Evolutionary conservation across 2,888 invertebrate genomes (phyloP).

Genomic region (Aspidiotus rigidus): DNA sequence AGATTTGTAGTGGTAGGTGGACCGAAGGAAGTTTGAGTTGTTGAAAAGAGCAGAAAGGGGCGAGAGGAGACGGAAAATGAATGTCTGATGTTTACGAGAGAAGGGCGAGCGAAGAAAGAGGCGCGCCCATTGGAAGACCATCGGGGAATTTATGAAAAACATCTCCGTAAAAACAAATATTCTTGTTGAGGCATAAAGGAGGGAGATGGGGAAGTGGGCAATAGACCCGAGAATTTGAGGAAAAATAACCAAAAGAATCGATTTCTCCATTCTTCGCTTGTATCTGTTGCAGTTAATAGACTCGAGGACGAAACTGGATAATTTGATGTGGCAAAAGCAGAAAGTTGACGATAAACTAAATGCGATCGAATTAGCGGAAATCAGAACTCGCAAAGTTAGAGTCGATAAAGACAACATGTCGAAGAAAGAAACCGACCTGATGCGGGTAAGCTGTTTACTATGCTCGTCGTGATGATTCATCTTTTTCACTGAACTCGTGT

Average conservation of each 20-base stretch:
- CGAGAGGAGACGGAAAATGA: no score
- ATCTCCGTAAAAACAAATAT: no score
- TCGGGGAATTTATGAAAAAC: no score
- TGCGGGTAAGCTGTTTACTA: not conserved
- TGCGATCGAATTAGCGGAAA: slow-evolving; percentile 12
- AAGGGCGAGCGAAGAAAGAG: no score
- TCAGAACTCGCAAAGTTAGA: slow-evolving; percentile 4
- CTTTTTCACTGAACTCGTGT: no score
- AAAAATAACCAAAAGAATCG: not conserved
- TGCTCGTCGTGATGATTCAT: no score
- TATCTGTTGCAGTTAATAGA: not conserved
- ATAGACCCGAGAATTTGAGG: not conserved
- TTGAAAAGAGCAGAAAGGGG: no score
- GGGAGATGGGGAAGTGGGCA: not conserved
- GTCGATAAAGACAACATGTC: not conserved
- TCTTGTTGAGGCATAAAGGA: no score
- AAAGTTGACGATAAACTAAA: slow-evolving; percentile 20
- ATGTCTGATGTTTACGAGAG: no score
- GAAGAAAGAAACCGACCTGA: slow-evolving; percentile 9
- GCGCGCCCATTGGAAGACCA: no score
- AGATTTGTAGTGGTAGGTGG: no score
- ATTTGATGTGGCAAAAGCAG: slow-evolving; percentile 15
- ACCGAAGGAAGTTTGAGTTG: no score
- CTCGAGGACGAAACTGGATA: slow-evolving; percentile 10
- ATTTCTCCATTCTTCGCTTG: not conserved